These are phyloP conservation scores for Heliconius ismenius DNA, from an alignment of 2,888 invertebrate genomes.

Conservation along the genomic window DNA sequence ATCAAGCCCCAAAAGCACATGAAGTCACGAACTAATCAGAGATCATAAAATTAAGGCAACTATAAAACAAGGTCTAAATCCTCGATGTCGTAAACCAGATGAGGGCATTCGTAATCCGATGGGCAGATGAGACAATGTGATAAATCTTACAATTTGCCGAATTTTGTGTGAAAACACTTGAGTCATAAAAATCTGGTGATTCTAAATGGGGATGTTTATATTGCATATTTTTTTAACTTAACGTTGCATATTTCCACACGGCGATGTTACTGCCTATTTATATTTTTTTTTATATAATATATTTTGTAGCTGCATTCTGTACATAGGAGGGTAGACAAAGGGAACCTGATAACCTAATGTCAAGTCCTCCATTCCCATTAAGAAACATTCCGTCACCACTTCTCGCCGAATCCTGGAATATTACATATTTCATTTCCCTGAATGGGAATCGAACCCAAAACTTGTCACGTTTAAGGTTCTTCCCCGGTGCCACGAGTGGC, in stretches of 20 bases:
- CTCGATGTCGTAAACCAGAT: constrained; percentile 60
- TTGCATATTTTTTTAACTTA: background rate
- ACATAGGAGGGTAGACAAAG: background rate
- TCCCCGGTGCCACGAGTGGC: no score
- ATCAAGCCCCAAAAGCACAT: constrained; percentile 18
- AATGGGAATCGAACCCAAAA: no score
- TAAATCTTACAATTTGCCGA: constrained; percentile 59
- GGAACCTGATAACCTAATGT: background rate
- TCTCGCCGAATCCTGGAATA: background rate
- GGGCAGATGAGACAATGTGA: constrained; percentile 55
- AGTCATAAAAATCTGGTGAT: constrained; percentile 46
- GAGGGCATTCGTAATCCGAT: constrained; percentile 63
- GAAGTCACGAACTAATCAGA: constrained; percentile 54
- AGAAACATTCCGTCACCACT: no score
- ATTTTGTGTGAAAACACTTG: constrained; percentile 55
- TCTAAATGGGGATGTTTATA: constrained; percentile 36
- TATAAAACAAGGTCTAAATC: constrained; percentile 62
- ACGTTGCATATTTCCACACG: background rate
- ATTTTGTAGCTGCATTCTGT: background rate
- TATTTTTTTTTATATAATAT: background rate
- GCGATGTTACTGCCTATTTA: no score
- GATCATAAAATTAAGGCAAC: constrained; percentile 62
- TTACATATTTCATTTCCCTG: background rate
- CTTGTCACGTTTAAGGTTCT: no score
- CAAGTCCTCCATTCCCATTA: background rate